Evolutionary conservation across 2,113 vertebrate genomes (phyloP), one percentile per base, ranked within the genome.

Genomic region (Myiagra hebetior): DNA sequence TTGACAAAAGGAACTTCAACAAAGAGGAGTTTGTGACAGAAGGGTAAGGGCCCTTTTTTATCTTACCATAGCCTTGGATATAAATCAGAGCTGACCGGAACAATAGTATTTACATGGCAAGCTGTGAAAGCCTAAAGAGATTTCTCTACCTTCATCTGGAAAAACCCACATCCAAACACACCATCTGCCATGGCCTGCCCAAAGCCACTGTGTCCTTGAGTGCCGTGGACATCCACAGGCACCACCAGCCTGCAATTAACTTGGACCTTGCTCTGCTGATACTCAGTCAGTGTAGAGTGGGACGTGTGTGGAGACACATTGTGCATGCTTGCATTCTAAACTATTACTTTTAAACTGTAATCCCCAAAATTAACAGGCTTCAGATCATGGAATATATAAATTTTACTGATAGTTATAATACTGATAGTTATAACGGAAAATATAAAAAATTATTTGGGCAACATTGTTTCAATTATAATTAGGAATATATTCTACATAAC

Each of bases 81-180:
- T 86, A 93, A 89, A 75, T 95, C 94, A 96, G 79, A 94, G 94
- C 95, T 96, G 95, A 94, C 91, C 6, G 4, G 82, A 90, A 97
- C 74, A 93, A 95, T 88, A 85, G 89, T 90, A 67, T 87, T 96
- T 97, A 90, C 88, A 95, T 64, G 91, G 92, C 96, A 97, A 98
- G 96, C 96, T 98, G 96, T 97, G 95, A 97, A 95, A 96, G 93
- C 85, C 94, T 94, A 96, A 97, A 96, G 80, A 95, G 95, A 96
- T 93, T 97, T 97, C 95, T 95, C 94, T 79, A 91, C 91, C 95
- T 94, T 96, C 95, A 96, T 96, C 96, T 96, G 87, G 81, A 97
- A 94, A 95, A 96, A 56, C 70, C 69, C 96, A 59, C 95, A 96
- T 97, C 95, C 95, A 98, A 97, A 95, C 93, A 64, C 87, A 5